These are phyloP conservation scores for Paratilapia polleni DNA, from an alignment of 2,113 vertebrate species.

Conservation along the genomic window DNA sequence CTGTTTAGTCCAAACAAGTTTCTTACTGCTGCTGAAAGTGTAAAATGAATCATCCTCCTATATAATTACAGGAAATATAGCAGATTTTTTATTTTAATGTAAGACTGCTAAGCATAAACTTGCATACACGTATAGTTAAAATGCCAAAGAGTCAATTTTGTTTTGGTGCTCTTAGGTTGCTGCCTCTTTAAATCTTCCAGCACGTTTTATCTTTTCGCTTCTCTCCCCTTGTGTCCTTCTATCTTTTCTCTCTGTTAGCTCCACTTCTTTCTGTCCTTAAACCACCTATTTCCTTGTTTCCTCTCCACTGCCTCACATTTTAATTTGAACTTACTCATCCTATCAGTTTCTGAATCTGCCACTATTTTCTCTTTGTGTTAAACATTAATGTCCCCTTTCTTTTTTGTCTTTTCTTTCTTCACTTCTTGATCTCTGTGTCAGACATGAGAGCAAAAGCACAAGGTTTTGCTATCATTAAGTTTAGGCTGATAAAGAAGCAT, in stretches of 20 bases:
- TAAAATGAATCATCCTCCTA: slow-evolving; percentile 12
- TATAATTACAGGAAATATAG: slow-evolving; percentile 14
- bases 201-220: slow-evolving; percentile 14
- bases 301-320: not conserved
- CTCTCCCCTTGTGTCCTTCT: not conserved
- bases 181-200: slow-evolving; percentile 12
- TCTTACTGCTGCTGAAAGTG: slow-evolving; percentile 13
- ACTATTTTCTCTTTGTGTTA: slow-evolving; percentile 55
- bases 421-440: slow-evolving; percentile 17
- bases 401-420: not conserved
- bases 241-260: slow-evolving; percentile 14
- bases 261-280: slow-evolving; percentile 31
- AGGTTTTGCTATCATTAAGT: slow-evolving; percentile 23
- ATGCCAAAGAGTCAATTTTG: not conserved
- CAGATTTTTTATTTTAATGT: slow-evolving; percentile 16
- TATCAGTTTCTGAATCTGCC: slow-evolving; percentile 46
- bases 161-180: not conserved
- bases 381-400: slow-evolving; percentile 41
- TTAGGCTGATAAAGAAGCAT: slow-evolving; percentile 28
- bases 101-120: not conserved
- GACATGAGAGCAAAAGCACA: not conserved
- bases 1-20: slow-evolving; percentile 28
- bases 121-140: slow-evolving; percentile 13
- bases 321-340: slow-evolving; percentile 25
- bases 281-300: slow-evolving; percentile 34